Conservation (phyloP, 1,140 invertebrate species). For the Drosophila leontia region DNA sequence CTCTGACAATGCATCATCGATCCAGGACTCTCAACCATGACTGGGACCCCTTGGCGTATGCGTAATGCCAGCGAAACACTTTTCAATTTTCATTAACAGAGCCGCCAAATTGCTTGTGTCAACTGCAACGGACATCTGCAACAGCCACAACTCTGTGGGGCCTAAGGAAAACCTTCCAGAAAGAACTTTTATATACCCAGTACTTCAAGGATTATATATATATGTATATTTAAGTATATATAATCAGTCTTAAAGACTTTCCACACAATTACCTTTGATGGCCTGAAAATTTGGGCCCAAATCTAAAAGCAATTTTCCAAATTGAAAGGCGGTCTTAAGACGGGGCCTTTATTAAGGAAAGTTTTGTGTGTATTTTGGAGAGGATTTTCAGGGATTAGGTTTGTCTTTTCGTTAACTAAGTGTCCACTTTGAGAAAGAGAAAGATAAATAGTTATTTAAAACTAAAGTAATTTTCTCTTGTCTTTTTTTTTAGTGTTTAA, state of each 20-base stretch:
- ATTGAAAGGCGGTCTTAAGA: not conserved
- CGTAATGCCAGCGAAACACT: conserved; percentile 57
- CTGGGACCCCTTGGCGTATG: conserved; percentile 58
- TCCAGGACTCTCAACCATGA: conserved; percentile 25
- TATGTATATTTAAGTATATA: not conserved
- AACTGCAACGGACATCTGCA: conserved; percentile 21
- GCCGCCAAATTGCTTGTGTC: conserved; percentile 60
- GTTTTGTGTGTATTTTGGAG: not conserved
- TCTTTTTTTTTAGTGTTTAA: not conserved
- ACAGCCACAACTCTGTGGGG: not conserved
- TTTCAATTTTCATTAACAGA: conserved; percentile 78
- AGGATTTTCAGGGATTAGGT: conserved; percentile 5
- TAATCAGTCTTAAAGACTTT: not conserved
- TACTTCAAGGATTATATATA: not conserved
- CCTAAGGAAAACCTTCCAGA: not conserved
- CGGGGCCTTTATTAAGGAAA: not conserved
- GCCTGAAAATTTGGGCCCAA: not conserved
- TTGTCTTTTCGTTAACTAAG: not conserved
- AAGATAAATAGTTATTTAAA: not conserved
- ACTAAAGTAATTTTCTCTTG: not conserved
- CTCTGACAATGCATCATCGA: conserved; percentile 69
- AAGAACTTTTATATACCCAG: conserved; percentile 1
- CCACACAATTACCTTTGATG: conserved; percentile 5
- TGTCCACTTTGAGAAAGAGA: not conserved
- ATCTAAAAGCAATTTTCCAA: conserved; percentile 3